Percentiles rank a stretch among this genome's conserved stretches.
Evolutionary conservation across 2,797 vertebrate species (phyloP).

Genomic region (Mallotus villosus): DNA sequence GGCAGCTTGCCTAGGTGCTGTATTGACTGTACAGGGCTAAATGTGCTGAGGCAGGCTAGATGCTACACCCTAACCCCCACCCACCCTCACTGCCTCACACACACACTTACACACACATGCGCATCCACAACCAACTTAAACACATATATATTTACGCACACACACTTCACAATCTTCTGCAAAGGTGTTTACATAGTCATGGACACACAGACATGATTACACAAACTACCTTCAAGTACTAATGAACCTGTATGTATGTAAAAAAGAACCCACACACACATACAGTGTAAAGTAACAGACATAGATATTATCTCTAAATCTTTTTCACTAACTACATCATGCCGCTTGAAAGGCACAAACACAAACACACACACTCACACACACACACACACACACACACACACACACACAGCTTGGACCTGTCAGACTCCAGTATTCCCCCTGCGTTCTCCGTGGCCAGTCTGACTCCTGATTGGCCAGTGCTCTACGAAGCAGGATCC

Average conservation of each 20-base stretch:
- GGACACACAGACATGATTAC: not conserved
- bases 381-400: slow-evolving; percentile 2
- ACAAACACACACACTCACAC: not conserved
- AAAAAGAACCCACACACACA: not conserved
- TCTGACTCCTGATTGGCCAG: slow-evolving; percentile 23
- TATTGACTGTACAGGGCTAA: slow-evolving; percentile 52
- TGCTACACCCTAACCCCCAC: slow-evolving; percentile 41
- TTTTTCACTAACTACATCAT: slow-evolving; percentile 6
- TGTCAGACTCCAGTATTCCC: slow-evolving; percentile 23
- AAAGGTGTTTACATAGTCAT: not conserved
- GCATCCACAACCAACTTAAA: not conserved
- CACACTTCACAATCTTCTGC: not conserved
- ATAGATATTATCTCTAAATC: not conserved
- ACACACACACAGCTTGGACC: slow-evolving; percentile 14
- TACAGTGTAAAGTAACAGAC: not conserved
- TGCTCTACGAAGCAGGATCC: slow-evolving; percentile 3
- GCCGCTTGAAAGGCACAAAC: not conserved
- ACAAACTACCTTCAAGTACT: not conserved
- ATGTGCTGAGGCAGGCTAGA: slow-evolving; percentile 62
- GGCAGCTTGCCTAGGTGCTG: slow-evolving; percentile 47
- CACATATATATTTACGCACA: not conserved
- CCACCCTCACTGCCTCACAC: slow-evolving; percentile 11
- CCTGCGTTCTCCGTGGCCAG: slow-evolving; percentile 23
- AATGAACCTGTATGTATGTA: too few relatives aligned
- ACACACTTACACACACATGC: not conserved